Conservation (phyloP, 2,797 vertebrate species). For the Sphenodon punctatus region DNA sequence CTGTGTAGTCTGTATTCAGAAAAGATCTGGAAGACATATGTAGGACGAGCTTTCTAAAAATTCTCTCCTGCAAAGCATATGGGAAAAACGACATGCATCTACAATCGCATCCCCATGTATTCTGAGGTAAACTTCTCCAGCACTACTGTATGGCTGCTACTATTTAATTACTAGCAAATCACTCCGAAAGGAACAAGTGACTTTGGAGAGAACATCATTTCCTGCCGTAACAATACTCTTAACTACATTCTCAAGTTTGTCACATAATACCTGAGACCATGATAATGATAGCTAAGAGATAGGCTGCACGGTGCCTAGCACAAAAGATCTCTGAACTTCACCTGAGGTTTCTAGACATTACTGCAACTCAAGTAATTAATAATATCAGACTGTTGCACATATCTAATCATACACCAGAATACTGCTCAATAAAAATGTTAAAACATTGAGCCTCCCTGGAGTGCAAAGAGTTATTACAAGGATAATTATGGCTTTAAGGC, state of each 20-base stretch:
- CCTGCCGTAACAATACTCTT: accelerated
- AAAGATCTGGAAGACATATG: neutral
- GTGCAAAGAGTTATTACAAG: neutral
- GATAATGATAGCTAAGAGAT: accelerated
- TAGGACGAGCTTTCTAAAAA: neutral
- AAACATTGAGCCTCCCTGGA: neutral
- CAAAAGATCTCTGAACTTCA: neutral
- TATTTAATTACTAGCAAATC: neutral
- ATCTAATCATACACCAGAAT: neutral
- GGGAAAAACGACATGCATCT: neutral
- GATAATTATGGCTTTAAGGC: neutral
- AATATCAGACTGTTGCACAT: too few relatives aligned
- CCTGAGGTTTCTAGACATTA: accelerated
- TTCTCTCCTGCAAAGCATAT: neutral
- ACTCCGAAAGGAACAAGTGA: neutral
- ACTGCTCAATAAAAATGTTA: too few relatives aligned
- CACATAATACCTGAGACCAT: neutral
- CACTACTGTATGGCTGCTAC: neutral
- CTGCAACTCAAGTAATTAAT: neutral
- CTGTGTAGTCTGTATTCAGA: neutral
- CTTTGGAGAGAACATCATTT: neutral
- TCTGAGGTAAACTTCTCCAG: neutral
- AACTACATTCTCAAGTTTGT: neutral
- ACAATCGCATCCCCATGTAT: neutral
- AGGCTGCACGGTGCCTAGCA: neutral